Evolutionary conservation across 2,113 vertebrate genomes (phyloP).

Genomic region (Porphyrio hochstetteri): DNA sequence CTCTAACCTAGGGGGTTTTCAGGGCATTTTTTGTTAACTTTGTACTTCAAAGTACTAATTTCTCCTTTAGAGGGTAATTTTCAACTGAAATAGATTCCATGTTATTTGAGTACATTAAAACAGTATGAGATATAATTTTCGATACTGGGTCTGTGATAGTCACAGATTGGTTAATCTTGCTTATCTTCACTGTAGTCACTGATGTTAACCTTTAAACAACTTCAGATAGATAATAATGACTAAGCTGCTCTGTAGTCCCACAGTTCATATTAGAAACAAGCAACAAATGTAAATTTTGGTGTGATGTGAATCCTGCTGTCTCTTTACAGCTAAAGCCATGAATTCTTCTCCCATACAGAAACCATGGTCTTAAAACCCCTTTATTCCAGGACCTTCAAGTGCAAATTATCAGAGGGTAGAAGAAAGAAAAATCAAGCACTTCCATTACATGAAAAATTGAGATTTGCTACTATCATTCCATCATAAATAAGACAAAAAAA

Average conservation of each 20-base stretch:
- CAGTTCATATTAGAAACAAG: not conserved
- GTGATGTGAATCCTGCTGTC: not conserved
- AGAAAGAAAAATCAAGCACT: not conserved
- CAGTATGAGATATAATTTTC: not conserved
- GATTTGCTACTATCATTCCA: not conserved
- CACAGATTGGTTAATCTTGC: not conserved
- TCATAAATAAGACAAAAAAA: not conserved
- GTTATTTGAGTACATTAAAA: not conserved
- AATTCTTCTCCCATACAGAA: not conserved
- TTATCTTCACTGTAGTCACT: not conserved
- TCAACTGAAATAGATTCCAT: not conserved
- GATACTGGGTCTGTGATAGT: not conserved
- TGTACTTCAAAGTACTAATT: not conserved
- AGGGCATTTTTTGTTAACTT: not conserved
- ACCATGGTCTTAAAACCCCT: not conserved
- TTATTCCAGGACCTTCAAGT: not conserved
- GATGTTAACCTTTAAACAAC: not conserved
- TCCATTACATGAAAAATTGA: not conserved
- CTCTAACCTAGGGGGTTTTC: not conserved
- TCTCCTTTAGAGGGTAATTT: not conserved
- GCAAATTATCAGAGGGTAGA: accelerated
- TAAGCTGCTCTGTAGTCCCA: not conserved
- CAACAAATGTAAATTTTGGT: not conserved
- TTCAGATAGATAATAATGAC: not conserved
- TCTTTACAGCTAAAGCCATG: not conserved